phyloP scores from a whole-genome alignment of 2,888 invertebrate species.

The Drosophila rubida region DNA sequence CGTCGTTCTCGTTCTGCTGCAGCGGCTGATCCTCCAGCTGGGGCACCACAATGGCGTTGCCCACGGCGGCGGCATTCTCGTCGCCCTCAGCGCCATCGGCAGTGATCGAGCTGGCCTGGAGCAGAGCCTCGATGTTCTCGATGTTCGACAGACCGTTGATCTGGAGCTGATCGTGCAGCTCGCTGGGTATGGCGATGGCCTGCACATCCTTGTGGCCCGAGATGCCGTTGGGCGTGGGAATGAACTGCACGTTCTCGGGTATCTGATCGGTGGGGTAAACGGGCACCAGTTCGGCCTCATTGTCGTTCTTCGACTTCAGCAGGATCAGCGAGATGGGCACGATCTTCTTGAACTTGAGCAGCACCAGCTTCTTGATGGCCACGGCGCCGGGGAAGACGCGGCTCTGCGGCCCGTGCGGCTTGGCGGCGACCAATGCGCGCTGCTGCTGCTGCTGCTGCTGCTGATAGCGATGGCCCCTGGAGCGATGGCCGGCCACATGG shows the following conservation, averaged over 20 bases:
- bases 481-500: slow-evolving; percentile 53
- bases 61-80: slow-evolving; percentile 32
- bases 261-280: slow-evolving; percentile 82
- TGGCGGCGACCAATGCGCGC: slow-evolving; percentile 54
- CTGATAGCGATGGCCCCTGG: slow-evolving; percentile 32
- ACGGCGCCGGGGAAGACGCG: slow-evolving; percentile 81
- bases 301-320: slow-evolving; percentile 77
- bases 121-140: slow-evolving; percentile 75
- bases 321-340: slow-evolving; percentile 81
- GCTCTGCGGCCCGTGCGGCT: slow-evolving; percentile 63
- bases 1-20: slow-evolving; percentile 74
- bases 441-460: slow-evolving; percentile 21
- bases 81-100: slow-evolving; percentile 34
- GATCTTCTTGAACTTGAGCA: slow-evolving; percentile 82
- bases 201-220: slow-evolving; percentile 82
- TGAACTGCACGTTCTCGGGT: slow-evolving; percentile 79
- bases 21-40: slow-evolving; percentile 74
- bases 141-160: slow-evolving; percentile 74
- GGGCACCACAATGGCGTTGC: slow-evolving; percentile 67
- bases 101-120: slow-evolving; percentile 67
- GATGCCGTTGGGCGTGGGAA: slow-evolving; percentile 81
- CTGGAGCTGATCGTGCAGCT: slow-evolving; percentile 79
- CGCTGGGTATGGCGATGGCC: slow-evolving; percentile 81
- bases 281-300: slow-evolving; percentile 81
- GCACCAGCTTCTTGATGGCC: slow-evolving; percentile 81